Conservation (phyloP, 2,888 invertebrate genomes). For the Scaptomyza flava region DNA sequence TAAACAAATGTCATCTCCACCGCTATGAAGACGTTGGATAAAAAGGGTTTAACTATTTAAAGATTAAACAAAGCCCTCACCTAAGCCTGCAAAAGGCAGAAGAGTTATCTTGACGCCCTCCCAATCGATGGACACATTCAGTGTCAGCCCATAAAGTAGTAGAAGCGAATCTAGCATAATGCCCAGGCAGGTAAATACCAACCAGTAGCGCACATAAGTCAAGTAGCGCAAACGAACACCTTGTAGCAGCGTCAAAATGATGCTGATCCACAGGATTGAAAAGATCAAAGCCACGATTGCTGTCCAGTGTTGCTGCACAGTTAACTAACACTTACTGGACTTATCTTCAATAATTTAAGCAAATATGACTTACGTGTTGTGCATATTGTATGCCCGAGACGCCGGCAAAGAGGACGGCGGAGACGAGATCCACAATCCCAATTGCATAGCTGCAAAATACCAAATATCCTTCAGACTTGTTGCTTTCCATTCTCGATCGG, state of each 20-base stretch:
- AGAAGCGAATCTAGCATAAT: conserved; percentile 60
- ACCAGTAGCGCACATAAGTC: conserved; percentile 54
- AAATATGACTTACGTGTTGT: conserved; percentile 52
- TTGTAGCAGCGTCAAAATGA: conserved; percentile 41
- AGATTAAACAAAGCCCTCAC: conserved; percentile 19
- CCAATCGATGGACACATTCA: conserved; percentile 63
- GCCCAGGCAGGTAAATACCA: conserved; percentile 67
- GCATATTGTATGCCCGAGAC: conserved; percentile 57
- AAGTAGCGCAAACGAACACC: conserved; percentile 53
- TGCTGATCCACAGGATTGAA: conserved; percentile 56
- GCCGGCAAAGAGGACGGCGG: conserved; percentile 62
- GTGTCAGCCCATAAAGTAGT: conserved; percentile 58
- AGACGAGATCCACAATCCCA: conserved; percentile 63
- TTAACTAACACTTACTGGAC: neutral
- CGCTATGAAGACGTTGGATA: conserved; percentile 30
- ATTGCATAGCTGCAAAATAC: conserved; percentile 70
- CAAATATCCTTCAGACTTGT: conserved; percentile 55
- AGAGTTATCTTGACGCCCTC: conserved; percentile 59
- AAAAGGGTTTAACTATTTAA: neutral
- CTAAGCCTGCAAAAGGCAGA: conserved; percentile 62
- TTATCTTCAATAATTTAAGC: neutral
- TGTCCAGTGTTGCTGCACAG: conserved; percentile 48
- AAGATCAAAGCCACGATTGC: conserved; percentile 56
- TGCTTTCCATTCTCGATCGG: conserved; percentile 27
- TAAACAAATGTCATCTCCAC: conserved; percentile 74